Base-by-base conservation (phyloP, 2,113 vertebrate genomes). In the Sialia sialis region DNA sequence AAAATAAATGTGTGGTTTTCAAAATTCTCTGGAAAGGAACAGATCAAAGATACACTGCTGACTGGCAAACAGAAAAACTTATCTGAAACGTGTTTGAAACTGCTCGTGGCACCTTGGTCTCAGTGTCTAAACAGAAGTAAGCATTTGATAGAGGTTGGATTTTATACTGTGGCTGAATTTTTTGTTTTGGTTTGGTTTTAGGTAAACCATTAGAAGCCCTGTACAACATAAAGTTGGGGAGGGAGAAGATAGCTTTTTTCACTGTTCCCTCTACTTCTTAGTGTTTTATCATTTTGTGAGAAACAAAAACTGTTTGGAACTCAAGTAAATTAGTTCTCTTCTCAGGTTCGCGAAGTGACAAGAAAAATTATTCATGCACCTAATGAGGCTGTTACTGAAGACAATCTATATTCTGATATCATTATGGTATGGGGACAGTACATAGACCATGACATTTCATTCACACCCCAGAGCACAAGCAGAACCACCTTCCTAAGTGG, bases 381-480 rank as follows among this genome's bases (percentile, higher is more conserved):
- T 62, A 97, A 97, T 27, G 96, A 97, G 60, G 89, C 68, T 25
- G 84, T 98, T 60, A 97, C 97, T 4, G 97, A 97, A 34, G 99
- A 99, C 38, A 93, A 97, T 3, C 36, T 75, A 26, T 98, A 99
- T 81, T 98, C 98, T 15, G 98, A 99, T n/a, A 96, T 99, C 94
- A 97, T 99, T 83, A 98, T 97, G 82, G 98, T 98, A 12, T 99
- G 99, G 99, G 99, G 99, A 27, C 99, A 99, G 89, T 99, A 99
- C 75, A 98, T 99, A 21, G 98, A 95, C 92, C 99, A 99, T 21
- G 99, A 99, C 94, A 96, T 99, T 6, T 96, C 98, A 22, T 98
- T 99, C 74, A 99, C 99, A 16, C 99, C 99, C 4, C 99, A 99
- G 95, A 99, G 98, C 93, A 92, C 94, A 62, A 97, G 96, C 52